Evolutionary conservation across 2,113 vertebrate species (phyloP).

Genomic region (Aphyosemion australe): DNA sequence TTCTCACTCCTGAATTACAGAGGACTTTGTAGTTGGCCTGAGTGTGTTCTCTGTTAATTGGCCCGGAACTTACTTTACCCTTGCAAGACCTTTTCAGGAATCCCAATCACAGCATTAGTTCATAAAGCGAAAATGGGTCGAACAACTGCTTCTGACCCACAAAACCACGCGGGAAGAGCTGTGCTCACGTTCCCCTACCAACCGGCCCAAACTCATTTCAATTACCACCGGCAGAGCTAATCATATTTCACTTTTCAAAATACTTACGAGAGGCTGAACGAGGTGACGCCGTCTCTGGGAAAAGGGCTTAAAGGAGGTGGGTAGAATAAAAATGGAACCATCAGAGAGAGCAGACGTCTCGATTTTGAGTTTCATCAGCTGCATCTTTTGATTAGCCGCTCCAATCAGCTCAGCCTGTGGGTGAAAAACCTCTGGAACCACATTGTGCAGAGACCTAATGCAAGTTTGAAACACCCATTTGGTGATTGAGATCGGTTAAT

Average conservation of each 20-base stretch:
- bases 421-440: slow-evolving; percentile 10
- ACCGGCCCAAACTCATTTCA: slow-evolving; percentile 58
- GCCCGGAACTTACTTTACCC: slow-evolving; percentile 25
- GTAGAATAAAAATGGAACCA: slow-evolving; percentile 40
- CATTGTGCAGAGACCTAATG: not conserved
- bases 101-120: slow-evolving; percentile 23
- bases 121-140: slow-evolving; percentile 22
- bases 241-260: slow-evolving; percentile 64
- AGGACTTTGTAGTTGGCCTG: slow-evolving; percentile 22
- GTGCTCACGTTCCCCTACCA: slow-evolving; percentile 7
- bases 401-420: slow-evolving; percentile 32
- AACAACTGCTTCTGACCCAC: slow-evolving; percentile 47
- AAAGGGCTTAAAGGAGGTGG: slow-evolving; percentile 31
- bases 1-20: slow-evolving; percentile 2
- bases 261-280: slow-evolving; percentile 41
- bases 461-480: slow-evolving; percentile 15
- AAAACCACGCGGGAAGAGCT: slow-evolving; percentile 50
- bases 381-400: slow-evolving; percentile 42
- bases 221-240: slow-evolving; percentile 64
- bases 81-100: slow-evolving; percentile 42
- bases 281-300: slow-evolving; percentile 31
- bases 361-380: slow-evolving; percentile 50
- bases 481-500: not conserved
- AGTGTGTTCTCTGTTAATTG: slow-evolving; percentile 26
- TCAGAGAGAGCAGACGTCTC: slow-evolving; percentile 34